phyloP scores from a whole-genome alignment of 2,113 vertebrate species.

The Pachycephala philippinensis region DNA sequence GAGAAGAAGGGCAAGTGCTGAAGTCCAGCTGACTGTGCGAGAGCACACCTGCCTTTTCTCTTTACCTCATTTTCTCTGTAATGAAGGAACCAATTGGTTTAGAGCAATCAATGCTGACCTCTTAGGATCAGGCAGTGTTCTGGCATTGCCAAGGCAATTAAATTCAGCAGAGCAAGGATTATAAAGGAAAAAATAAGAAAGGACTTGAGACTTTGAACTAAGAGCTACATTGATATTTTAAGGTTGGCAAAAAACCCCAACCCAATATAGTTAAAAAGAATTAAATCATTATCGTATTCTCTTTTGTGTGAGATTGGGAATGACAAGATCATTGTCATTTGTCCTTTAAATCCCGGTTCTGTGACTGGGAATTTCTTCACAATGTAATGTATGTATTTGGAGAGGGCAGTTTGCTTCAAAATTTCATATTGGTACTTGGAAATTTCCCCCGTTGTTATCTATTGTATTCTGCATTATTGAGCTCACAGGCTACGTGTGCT shows the following conservation, averaged over 20 bases:
- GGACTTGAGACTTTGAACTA: slow-evolving; percentile 20
- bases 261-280: slow-evolving; percentile 26
- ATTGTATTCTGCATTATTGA: background rate
- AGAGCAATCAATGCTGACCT: slow-evolving; percentile 73
- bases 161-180: slow-evolving; percentile 63
- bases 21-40: slow-evolving; percentile 55
- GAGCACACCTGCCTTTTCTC: slow-evolving; percentile 69
- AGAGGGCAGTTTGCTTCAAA: background rate
- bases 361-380: background rate
- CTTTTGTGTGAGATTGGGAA: slow-evolving; percentile 3
- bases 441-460: background rate
- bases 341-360: slow-evolving; percentile 12
- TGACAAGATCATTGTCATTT: slow-evolving; percentile 12
- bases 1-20: slow-evolving; percentile 48
- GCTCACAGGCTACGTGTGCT: background rate
- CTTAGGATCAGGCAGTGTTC: slow-evolving; percentile 67
- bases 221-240: slow-evolving; percentile 36
- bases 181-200: background rate
- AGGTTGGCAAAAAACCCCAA: background rate
- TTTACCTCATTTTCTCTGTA: slow-evolving; percentile 74
- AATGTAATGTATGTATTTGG: background rate
- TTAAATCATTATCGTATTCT: slow-evolving; percentile 31
- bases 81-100: slow-evolving; percentile 76
- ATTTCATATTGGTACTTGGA: background rate
- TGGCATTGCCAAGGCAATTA: slow-evolving; percentile 72